Conservation (phyloP, 2,113 vertebrate species). For the Sialia sialis region DNA sequence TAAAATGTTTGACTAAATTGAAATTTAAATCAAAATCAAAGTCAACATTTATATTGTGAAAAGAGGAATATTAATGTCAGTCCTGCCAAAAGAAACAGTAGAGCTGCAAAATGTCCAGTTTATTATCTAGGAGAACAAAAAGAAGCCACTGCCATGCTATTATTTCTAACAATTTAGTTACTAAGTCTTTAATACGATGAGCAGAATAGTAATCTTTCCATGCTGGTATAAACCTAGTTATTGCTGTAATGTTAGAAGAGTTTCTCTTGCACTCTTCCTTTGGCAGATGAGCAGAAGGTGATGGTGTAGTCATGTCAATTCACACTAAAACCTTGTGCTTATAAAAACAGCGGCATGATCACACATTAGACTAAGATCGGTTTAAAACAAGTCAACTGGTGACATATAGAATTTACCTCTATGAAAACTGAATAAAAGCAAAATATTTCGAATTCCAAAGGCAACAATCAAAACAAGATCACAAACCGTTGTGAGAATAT, state of each 20-base stretch:
- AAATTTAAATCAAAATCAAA: neutral
- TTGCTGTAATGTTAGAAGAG: neutral
- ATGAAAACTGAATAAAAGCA: neutral
- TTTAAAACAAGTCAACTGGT: neutral
- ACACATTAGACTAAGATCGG: neutral
- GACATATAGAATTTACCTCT: neutral
- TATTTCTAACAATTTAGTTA: neutral
- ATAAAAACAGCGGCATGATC: neutral
- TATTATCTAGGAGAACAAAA: neutral
- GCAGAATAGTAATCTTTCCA: neutral
- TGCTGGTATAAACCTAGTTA: neutral
- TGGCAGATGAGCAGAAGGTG: neutral
- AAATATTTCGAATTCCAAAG: neutral
- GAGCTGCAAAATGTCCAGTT: neutral
- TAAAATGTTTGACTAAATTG: neutral
- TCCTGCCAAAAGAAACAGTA: neutral
- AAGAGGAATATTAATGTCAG: neutral
- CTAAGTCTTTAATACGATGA: neutral
- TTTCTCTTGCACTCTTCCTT: neutral
- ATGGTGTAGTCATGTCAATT: neutral
- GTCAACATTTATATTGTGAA: neutral
- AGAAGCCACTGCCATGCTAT: neutral
- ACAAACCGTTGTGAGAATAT: neutral
- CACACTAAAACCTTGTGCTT: neutral
- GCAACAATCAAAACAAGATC: neutral